phyloP scores from a whole-genome alignment of 2,888 invertebrate genomes.

The Odontocerum albicorne region DNA sequence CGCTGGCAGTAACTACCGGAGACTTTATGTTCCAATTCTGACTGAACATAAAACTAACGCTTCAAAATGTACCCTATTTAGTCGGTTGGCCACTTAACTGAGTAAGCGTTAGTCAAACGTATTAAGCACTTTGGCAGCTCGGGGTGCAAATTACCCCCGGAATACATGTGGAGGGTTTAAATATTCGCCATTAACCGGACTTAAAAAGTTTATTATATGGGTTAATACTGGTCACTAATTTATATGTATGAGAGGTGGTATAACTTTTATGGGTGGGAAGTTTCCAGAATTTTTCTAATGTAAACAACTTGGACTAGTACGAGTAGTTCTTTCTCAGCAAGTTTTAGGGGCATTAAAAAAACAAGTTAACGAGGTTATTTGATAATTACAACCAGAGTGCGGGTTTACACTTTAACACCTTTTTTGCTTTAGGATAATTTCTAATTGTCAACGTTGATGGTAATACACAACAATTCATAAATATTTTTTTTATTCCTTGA shows the following conservation, averaged over 20 bases:
- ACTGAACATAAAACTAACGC: conserved; percentile 32
- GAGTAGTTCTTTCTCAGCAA: too few species aligned
- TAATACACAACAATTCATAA: too few species aligned
- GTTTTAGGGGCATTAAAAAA: too few species aligned
- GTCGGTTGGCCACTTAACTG: too few species aligned
- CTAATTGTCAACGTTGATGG: too few species aligned
- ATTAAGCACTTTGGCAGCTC: conserved; percentile 24
- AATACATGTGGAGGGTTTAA: conserved; percentile 21
- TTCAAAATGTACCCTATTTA: conserved; percentile 17
- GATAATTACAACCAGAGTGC: too few species aligned
- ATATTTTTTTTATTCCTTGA: too few species aligned
- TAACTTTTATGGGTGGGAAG: conserved; percentile 6
- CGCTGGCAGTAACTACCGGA: conserved; percentile 3
- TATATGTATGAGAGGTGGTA: conserved; percentile 15
- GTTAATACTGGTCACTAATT: conserved; percentile 11
- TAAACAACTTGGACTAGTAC: not conserved
- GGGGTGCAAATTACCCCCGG: conserved; percentile 21
- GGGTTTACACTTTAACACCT: too few species aligned
- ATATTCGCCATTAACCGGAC: conserved; percentile 21
- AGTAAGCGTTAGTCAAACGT: conserved; percentile 28
- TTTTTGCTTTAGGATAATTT: too few species aligned
- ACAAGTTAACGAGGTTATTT: too few species aligned
- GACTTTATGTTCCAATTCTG: conserved; percentile 35
- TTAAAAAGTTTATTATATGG: conserved; percentile 21
- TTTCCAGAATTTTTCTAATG: not conserved